A percentile compares a stretch with the other conserved stretches of the same genome.
phyloP scores from a whole-genome alignment of 1,140 invertebrate genomes.

The Drosophila melanogaster region DNA sequence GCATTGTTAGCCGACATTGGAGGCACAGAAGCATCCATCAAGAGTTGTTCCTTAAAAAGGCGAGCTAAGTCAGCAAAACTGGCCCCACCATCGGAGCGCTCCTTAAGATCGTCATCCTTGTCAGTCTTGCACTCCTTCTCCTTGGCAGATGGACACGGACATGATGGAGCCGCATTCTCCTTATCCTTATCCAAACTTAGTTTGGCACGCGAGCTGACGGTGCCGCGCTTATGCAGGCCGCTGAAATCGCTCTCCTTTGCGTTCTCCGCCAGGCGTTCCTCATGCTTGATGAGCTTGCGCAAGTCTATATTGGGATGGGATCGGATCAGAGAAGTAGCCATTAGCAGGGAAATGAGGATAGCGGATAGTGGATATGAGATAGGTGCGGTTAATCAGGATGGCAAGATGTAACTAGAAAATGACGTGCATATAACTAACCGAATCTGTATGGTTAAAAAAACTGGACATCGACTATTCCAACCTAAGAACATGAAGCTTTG shows the following conservation, averaged over 20 bases:
- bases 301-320: slow-evolving; percentile 63
- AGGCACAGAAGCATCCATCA: slow-evolving; percentile 32
- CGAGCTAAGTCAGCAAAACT: slow-evolving; percentile 17
- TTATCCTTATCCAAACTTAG: slow-evolving; percentile 35
- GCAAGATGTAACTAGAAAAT: neutral
- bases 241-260: slow-evolving; percentile 58
- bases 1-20: neutral
- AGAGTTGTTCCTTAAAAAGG: slow-evolving; percentile 48
- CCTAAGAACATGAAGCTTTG: too few species aligned
- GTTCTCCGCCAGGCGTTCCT: slow-evolving; percentile 65
- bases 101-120: slow-evolving; percentile 5
- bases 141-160: slow-evolving; percentile 1
- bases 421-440: neutral
- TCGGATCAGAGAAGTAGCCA: slow-evolving; percentile 23
- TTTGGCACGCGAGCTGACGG: slow-evolving; percentile 79
- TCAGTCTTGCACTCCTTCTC: slow-evolving; percentile 25
- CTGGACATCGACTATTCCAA: too few species aligned
- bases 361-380: neutral
- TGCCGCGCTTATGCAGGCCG: slow-evolving; percentile 63
- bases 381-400: neutral
- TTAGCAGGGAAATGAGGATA: slow-evolving; percentile 31
- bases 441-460: neutral
- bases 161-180: slow-evolving; percentile 24
- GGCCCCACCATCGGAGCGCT: slow-evolving; percentile 7
- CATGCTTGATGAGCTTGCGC: slow-evolving; percentile 80